Evolutionary conservation across 1,140 invertebrate genomes (phyloP), one percentile per base, ranked within the genome.

Genomic region (Campoletis sonorensis): DNA sequence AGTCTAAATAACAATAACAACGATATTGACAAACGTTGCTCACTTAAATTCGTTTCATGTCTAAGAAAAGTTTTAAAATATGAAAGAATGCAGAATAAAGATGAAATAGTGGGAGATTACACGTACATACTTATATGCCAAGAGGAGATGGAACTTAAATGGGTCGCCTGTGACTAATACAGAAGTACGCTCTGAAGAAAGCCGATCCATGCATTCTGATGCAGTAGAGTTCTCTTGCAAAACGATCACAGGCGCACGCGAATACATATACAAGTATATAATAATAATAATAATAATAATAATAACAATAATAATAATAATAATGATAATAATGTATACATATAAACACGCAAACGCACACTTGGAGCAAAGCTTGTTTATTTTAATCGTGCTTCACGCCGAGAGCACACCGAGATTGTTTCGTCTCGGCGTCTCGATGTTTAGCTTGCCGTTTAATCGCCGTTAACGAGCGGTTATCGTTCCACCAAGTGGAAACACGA

Each of bases 381-480:
- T 90, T 90, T 89, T 88, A 88, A 89, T 88, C 88, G 84, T 67
- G 80, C 84, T 84, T 88, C 84, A 84, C 82, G 45, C 71, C 68
- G 61, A 77, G 79, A 54, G 73, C 73, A 33, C 64, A 58, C 79
- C 81, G 83, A 87, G 86, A 91, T 91, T 91, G 90, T 90, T 91
- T 91, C 88, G 90, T 90, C 89, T 90, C 86, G 88, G 84, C 84
- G 85, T 67, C 76, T 64, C 75, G 86, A 89, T 89, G 87, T 90
- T 90, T 90, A 89, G 88, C 88, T 87, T 79, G 86, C 86, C 86
- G 86, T 88, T 90, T 89, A 90, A 91, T 90, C 89, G 85, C 86
- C 86, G 83, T 90, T 91, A 90, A 90, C 89, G 87, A 90, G 87
- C 83, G 87, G 89, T 90, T 91, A 90, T 90, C 90, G 90, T 89